phyloP scores from a whole-genome alignment of 2,113 vertebrate species.

The Callopanchax toddi region DNA sequence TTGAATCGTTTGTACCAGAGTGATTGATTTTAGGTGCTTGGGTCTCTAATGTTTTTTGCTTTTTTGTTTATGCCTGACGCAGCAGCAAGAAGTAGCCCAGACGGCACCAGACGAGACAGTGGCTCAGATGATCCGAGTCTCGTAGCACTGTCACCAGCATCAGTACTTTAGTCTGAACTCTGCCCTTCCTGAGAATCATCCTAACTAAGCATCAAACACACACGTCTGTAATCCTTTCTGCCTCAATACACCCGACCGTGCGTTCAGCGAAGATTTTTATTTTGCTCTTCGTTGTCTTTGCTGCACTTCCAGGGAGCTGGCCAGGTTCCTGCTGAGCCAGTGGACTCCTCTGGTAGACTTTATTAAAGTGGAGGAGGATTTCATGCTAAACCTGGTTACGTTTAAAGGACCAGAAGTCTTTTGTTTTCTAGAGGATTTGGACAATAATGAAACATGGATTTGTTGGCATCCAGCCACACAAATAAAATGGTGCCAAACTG shows the following conservation, averaged over 20 bases:
- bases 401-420: constrained; percentile 19
- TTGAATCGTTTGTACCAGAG: too few relatives aligned
- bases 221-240: neutral
- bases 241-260: constrained; percentile 7
- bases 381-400: constrained; percentile 23
- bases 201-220: constrained; percentile 18
- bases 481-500: constrained; percentile 33
- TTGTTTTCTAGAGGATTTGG: constrained; percentile 27
- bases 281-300: constrained; percentile 19
- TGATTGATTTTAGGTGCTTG: too few relatives aligned
- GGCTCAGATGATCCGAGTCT: constrained; percentile 94
- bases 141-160: constrained; percentile 76
- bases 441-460: constrained; percentile 20
- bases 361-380: constrained; percentile 28
- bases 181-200: constrained; percentile 44
- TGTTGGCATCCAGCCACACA: constrained; percentile 12
- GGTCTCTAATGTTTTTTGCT: too few relatives aligned
- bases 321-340: constrained; percentile 20
- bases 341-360: constrained; percentile 25
- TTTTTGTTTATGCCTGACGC: neutral
- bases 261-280: constrained; percentile 17
- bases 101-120: constrained; percentile 88
- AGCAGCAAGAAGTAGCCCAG: constrained; percentile 85
- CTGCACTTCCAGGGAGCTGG: constrained; percentile 58
- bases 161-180: constrained; percentile 26